A percentile compares a stretch with the other conserved stretches of the same genome.
These are phyloP conservation scores for Crypturellus undulatus DNA, from an alignment of 2,113 vertebrate genomes.

Conservation along the genomic window DNA sequence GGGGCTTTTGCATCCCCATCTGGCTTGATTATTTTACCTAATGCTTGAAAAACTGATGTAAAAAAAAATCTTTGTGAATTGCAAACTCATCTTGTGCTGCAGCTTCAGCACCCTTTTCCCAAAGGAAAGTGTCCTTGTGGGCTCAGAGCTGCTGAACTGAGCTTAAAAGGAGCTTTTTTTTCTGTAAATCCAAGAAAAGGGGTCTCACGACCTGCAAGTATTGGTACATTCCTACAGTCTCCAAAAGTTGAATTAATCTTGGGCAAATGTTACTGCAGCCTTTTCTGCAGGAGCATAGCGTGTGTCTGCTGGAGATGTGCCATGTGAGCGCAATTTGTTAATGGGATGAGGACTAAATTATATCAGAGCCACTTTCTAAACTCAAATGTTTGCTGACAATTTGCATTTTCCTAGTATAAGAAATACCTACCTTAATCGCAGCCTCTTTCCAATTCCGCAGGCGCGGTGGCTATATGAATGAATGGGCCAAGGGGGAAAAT, in stretches of 20 bases:
- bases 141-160: background rate
- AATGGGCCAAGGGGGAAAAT: slow-evolving; percentile 10
- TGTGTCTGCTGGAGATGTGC: background rate
- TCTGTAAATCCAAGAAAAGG: fast-evolving
- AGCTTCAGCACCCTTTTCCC: background rate
- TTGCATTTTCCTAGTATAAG: background rate
- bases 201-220: fast-evolving
- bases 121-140: fast-evolving
- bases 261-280: background rate
- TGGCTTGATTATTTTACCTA: too few species aligned
- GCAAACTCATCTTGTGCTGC: background rate
- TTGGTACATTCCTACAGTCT: background rate
- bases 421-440: background rate
- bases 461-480: background rate
- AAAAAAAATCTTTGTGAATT: background rate
- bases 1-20: fast-evolving
- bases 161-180: background rate
- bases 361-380: too few species aligned
- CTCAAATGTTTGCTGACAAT: background rate
- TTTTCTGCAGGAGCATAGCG: background rate
- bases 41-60: background rate
- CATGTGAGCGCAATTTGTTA: background rate
- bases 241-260: background rate
- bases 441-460: background rate
- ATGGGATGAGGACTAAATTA: background rate